Evolutionary conservation across 2,113 vertebrate genomes (phyloP), one percentile per base, ranked within the genome.

Genomic region (Megatriorchis doriae): DNA sequence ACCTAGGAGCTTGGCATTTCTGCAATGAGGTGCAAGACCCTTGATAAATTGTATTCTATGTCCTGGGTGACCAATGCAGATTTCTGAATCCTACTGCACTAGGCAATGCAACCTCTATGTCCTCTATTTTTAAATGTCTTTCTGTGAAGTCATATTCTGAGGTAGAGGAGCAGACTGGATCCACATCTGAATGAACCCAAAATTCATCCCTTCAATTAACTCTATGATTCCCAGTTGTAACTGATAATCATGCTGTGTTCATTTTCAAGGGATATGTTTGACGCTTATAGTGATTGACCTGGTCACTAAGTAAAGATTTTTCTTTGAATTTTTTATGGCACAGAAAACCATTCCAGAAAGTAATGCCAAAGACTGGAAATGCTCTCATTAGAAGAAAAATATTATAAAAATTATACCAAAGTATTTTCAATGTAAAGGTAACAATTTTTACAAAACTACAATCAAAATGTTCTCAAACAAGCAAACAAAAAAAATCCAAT

Each of bases 11-110:
- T 25, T 77, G 32, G 12, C 20, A 72, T 55, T 89, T 55, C 23
- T 0, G 0, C 1, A 0, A 5, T 67, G 36, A 92, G 4, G 8
- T n/a, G 6, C 23, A 45, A n/a, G 40, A 61, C 13, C 19, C 6
- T 62, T 48, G 34, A 63, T 55, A 81, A 81, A 81, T 45, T n/a
- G 5, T 50, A 26, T 26, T 45, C 47, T 43, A 9, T 17, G 8
- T 5, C 29, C 27, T 20, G 8, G 3, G 20, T 68, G 47, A 73
- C 47, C 36, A 67, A 17, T 10, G 40, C 3, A 82, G 26, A n/a
- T 55, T 66, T 82, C 16, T 55, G 27, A 72, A 78, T 53, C 26
- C 12, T 59, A 19, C 31, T 55, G 47, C 6, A 71, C 23, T 40
- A 56, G 23, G 12, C 26, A 56, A 38, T 43, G 40, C 13, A 72